Base-by-base conservation (phyloP, 2,888 invertebrate species). In the Drosophila mimetica region DNA sequence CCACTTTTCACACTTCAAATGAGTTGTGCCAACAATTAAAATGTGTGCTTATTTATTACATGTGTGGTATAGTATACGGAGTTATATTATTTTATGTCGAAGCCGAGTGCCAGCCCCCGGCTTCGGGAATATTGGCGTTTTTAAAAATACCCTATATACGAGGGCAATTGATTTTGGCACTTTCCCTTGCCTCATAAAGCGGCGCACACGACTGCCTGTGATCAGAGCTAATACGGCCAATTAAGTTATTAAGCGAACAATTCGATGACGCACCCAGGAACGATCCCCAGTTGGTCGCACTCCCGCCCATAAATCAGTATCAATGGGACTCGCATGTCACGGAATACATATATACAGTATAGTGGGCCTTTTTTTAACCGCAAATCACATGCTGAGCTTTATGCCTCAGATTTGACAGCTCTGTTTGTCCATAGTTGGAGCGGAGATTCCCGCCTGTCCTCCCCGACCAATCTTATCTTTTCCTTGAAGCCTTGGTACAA, bases 1-100 rank as follows among this genome's bases (percentile, higher is more conserved):
- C 65, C 48, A 76, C 42, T 57, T 85, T 82, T 84, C 72, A 72
- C 87, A 82, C 87, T 71, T 76, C 72, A 55, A 81, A 84, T 71
- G 66, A 75, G 64, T 60, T 61, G 57, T 36, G 65, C 48, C 67
- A 36, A 72, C 67, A 22, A 72, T 28, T 66, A 36, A 60, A 52
- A 32, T 44, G 13, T 30, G 47, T 54, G 60, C 54, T 52, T 39
- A 44, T 28, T 48, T 41, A 67, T 54, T 46, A 54, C 47, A 54
- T 30, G 30, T 25, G 32, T 11, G 2, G 11, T 48, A 18, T 50
- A n/a, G 5, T 28, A 54, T 14, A 28, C 36, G 8, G 16, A 36
- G 25, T 52, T 28, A 13, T 46, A 9, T 39, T 9, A 9, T 11
- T 9, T 20, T 44, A 47, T 67, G 36, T 42, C 30, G 36, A 7